phyloP scores from a whole-genome alignment of 2,888 invertebrate species.

The Pristionchus japonicus region DNA sequence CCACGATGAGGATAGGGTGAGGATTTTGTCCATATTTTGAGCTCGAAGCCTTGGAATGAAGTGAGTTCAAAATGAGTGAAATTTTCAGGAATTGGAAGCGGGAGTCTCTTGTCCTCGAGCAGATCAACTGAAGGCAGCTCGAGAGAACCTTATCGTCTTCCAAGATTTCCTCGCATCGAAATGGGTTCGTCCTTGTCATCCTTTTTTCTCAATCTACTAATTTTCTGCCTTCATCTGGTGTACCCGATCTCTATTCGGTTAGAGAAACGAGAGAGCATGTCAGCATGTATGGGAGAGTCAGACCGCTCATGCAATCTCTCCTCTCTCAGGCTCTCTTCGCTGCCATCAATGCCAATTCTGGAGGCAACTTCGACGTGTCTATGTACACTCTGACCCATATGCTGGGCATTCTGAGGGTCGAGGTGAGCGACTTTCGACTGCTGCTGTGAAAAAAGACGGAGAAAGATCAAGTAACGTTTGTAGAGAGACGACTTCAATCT shows the following conservation, averaged over 20 bases:
- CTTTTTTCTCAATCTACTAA: not conserved
- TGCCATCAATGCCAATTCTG: not conserved
- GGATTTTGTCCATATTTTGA: too few relatives aligned
- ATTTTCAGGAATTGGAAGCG: conserved; percentile 31
- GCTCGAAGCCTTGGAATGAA: not conserved
- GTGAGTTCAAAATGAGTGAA: not conserved
- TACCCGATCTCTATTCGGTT: too few relatives aligned
- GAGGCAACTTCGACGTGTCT: not conserved
- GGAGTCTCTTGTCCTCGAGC: conserved; percentile 42
- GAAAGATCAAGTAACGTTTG: not conserved
- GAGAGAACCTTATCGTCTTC: not conserved
- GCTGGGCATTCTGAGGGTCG: conserved; percentile 10
- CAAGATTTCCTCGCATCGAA: conserved; percentile 43
- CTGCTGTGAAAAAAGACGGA: not conserved
- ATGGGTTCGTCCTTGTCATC: not conserved
- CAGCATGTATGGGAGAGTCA: too few relatives aligned
- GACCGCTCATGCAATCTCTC: too few relatives aligned
- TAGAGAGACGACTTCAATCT: conserved; percentile 41
- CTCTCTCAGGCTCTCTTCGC: not conserved
- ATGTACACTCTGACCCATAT: conserved; percentile 28
- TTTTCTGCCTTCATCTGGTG: too few relatives aligned
- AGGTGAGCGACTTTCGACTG: too few relatives aligned
- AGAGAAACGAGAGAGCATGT: too few relatives aligned
- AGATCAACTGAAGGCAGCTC: not conserved
- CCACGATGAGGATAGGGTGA: conserved; percentile 43